Conservation (phyloP, 2,888 invertebrate species). For the Nephrotoma flavescens region DNA sequence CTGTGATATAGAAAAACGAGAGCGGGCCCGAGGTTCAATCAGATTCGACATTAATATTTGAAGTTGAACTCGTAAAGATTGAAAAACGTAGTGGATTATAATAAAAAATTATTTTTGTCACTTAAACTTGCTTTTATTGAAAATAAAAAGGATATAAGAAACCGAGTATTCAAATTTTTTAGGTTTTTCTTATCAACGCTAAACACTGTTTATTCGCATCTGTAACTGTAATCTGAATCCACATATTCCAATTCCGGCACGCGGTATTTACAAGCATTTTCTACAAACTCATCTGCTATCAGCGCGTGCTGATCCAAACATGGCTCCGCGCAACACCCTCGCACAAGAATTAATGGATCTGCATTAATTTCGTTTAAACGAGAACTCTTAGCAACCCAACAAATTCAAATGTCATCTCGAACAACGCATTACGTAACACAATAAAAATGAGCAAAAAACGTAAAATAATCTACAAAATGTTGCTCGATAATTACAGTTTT, state of each 20-base stretch:
- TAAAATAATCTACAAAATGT: no score
- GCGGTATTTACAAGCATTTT: conserved; percentile 76
- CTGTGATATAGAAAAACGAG: conserved; percentile 71
- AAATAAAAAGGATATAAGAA: neutral
- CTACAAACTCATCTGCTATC: conserved; percentile 95
- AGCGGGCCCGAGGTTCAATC: conserved; percentile 70
- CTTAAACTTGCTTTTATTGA: neutral
- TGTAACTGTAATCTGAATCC: conserved; percentile 83
- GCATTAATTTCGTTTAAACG: no score
- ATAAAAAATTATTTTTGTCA: conserved; percentile 9
- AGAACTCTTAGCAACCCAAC: no score
- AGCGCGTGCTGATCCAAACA: no score
- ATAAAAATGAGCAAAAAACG: no score
- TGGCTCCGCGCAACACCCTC: no score
- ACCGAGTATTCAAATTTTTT: conserved; percentile 43
- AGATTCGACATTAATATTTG: no score
- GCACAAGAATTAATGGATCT: no score
- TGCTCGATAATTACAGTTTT: no score
- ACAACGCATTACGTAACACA: no score
- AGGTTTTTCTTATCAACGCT: conserved; percentile 81
- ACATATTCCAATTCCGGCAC: conserved; percentile 90
- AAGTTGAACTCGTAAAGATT: conserved; percentile 65
- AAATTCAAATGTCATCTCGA: no score
- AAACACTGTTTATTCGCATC: conserved; percentile 91
- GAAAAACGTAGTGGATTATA: conserved; percentile 46